Evolutionary conservation across 2,113 vertebrate genomes (phyloP), one percentile per base, ranked within the genome.

Genomic region (Salminus brasiliensis): DNA sequence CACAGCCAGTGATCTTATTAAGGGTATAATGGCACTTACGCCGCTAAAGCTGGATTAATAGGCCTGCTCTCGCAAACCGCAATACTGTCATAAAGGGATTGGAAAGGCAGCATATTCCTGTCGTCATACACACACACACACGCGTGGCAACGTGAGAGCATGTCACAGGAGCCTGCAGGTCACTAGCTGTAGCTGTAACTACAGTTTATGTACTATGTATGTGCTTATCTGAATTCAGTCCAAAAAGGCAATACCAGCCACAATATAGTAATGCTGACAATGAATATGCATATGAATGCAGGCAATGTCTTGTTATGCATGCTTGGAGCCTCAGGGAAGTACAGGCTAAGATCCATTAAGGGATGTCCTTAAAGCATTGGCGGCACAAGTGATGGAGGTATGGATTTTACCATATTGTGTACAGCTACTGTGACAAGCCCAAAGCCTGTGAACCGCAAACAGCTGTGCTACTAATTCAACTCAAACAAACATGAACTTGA

Each of bases 71-170:
- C 84, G 86, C 89, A 92, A 91, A 91, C 87, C 88, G 86, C 88
- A 92, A 91, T 92, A 93, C 93, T 93, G 92, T 91, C 92, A 93
- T 93, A 93, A 93, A 92, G 87, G 92, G 91, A 93, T 94, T 94
- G 91, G 11, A 27, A 73, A 85, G 88, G 89, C 82, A 88, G 89
- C 82, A 88, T 81, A 86, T 90, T 92, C 88, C 85, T 90, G 45
- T 68, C 30, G 88, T 89, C 79, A 81, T 25, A 80, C 49, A 74
- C 47, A 69, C 36, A 65, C 18, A n/a, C 62, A 23, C 18, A 39
- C 62, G 34, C 41, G 25, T 43, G 66, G 57, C 70, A 43, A 88
- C 88, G 86, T 47, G 76, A 84, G 72, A 73, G 85, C 86, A 86
- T 87, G 90, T 86, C 88, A 76, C 27, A 72, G 82, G 29, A 75